Evolutionary conservation across 2,113 vertebrate genomes (phyloP).

Genomic region (Gobius niger): DNA sequence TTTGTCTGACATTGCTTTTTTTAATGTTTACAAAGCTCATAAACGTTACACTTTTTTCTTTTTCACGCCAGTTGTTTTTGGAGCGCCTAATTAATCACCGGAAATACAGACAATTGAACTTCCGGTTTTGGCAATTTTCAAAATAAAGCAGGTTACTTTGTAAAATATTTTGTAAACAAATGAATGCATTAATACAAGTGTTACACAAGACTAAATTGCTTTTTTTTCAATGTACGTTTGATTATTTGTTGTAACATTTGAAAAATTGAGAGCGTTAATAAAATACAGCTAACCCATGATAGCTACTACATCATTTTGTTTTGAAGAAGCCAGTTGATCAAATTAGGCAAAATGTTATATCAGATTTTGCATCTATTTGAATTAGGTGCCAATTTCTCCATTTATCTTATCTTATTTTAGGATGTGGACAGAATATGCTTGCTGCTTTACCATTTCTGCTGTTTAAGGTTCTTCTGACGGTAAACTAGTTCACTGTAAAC

Average conservation of each 20-base stretch:
- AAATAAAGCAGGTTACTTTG: constrained; percentile 25
- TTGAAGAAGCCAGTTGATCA: too few species aligned
- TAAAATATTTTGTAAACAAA: too few species aligned
- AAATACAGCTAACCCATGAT: too few species aligned
- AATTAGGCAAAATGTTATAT: too few species aligned
- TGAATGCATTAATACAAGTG: neutral
- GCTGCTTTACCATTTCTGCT: neutral
- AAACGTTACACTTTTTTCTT: neutral
- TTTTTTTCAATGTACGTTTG: too few species aligned
- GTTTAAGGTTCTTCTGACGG: neutral
- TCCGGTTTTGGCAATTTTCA: constrained; percentile 33
- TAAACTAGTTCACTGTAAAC: neutral
- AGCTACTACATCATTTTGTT: too few species aligned
- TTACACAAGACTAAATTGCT: neutral
- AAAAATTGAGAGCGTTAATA: too few species aligned
- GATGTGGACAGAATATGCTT: neutral
- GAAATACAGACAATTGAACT: constrained; percentile 5
- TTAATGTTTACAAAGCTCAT: neutral
- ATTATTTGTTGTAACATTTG: too few species aligned
- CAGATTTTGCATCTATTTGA: too few species aligned
- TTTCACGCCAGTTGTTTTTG: neutral
- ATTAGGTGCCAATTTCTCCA: too few species aligned
- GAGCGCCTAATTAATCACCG: neutral
- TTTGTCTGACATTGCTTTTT: constrained; percentile 72
- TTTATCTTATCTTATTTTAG: too few species aligned